These are phyloP conservation scores for Nansenia antarctica DNA, from an alignment of 2,113 vertebrate species.

Conservation along the genomic window DNA sequence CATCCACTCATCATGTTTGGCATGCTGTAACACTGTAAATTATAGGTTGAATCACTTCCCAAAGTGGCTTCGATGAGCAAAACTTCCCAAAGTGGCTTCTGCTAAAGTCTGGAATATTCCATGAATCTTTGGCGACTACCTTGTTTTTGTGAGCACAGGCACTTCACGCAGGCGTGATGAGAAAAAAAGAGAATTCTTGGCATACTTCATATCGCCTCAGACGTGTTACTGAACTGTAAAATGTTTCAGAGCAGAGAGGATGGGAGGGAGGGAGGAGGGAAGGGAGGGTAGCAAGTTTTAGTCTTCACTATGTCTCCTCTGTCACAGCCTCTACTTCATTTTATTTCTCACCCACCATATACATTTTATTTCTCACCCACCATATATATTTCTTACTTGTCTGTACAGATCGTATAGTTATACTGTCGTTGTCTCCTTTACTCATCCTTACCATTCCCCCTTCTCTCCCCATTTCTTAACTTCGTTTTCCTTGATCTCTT, in stretches of 20 bases:
- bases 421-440: background rate
- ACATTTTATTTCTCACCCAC: background rate
- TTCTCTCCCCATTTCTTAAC: background rate
- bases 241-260: background rate
- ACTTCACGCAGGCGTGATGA: background rate
- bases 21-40: background rate
- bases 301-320: background rate
- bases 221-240: background rate
- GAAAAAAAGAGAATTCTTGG: constrained; percentile 5
- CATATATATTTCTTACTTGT: background rate
- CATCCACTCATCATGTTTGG: background rate
- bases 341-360: background rate
- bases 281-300: constrained; percentile 1
- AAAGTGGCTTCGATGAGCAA: background rate
- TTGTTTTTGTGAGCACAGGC: constrained; percentile 12
- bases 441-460: too few relatives aligned
- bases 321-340: background rate
- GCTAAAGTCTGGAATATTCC: constrained; percentile 24
- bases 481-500: background rate
- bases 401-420: too few relatives aligned
- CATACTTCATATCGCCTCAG: constrained; percentile 15
- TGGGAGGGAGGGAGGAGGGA: too few relatives aligned
- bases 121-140: background rate
- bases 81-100: background rate
- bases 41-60: background rate